Base-by-base conservation (phyloP, 2,797 vertebrate species). In the Champsocephalus gunnari region DNA sequence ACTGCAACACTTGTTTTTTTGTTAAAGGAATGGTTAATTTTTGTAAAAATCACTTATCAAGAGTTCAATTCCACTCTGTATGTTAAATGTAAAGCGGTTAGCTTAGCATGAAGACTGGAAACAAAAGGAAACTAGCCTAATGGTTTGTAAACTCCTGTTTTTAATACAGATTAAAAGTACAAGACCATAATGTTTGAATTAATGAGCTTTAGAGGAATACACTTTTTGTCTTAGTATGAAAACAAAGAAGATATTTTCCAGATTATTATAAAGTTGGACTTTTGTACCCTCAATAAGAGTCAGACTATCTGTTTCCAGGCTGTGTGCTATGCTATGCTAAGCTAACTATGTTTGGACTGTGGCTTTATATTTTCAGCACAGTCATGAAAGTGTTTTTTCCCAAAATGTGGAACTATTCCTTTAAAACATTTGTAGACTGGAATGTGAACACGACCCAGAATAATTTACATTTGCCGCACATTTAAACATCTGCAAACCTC, bases 381-480 rank as follows among this genome's bases (percentile, higher is more conserved):
- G n/a, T 17, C 41, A 9, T 16, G 12, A 38, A 67, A 50, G 28
- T 16, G 34, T 5, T 1, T 1, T 13, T 51, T 60, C 8, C 19
- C 58, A 63, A 72, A 60, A 49, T 63, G 63, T 64, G 14, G 53
- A 68, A n/a, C 24, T 58, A 10, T 48, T 77, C 51, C 72, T 78
- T 79, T 60, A 54, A 64, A 61, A 32, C 21, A 16, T 48, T 28
- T 66, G 19, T 41, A 49, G 66, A 72, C 81, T 75, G 70, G 79
- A 83, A 63, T 65, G 65, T 65, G 34, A 84, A 88, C 84, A 82
- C 83, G 82, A 88, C 71, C 72, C 78, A 64, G 57, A 66, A 28
- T 51, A 10, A 41, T 34, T 53, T 24, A 13, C 8, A 19, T 64
- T 81, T 83, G 66, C 50, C 62, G 76, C 41, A 61, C 43, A 19